Percentiles rank a stretch among this genome's conserved stretches.
Evolutionary conservation across 1,140 invertebrate genomes (phyloP).

Genomic region (Riptortus pedestris): DNA sequence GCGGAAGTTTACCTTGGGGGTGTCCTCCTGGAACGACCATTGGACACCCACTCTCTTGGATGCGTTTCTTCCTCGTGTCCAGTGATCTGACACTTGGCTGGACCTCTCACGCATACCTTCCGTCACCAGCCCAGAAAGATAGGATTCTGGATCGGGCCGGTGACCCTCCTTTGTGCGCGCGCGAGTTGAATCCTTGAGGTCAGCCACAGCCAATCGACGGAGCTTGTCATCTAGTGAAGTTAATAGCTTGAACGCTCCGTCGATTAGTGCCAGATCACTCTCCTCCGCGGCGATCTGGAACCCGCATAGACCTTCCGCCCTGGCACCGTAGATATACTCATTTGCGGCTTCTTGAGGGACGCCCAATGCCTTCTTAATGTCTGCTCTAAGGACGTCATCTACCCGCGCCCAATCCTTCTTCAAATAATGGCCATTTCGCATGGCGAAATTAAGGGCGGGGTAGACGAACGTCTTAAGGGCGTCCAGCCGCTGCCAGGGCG

Average conservation of each 20-base stretch:
- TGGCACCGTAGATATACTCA: constrained; percentile 3
- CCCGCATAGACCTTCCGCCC: neutral
- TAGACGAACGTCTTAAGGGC: constrained; percentile 35
- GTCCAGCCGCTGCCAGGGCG: constrained; percentile 38
- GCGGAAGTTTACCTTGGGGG: neutral
- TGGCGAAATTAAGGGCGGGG: constrained; percentile 33
- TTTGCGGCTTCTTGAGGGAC: neutral
- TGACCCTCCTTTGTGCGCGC: neutral
- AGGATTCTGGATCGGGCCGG: neutral
- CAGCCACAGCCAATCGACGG: neutral
- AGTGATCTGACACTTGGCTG: neutral
- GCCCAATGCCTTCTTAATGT: neutral
- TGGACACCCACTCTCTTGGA: neutral
- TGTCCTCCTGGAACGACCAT: neutral
- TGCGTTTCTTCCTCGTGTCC: neutral
- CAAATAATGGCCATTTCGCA: constrained; percentile 29
- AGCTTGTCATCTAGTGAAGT: neutral
- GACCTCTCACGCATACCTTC: neutral
- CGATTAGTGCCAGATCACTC: neutral
- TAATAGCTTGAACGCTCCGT: neutral
- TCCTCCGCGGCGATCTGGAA: neutral
- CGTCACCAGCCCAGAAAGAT: neutral
- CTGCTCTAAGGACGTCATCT: neutral
- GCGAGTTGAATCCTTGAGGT: neutral
- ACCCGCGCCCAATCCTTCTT: constrained; percentile 26